Percentiles rank a stretch among this genome's conserved stretches.
Conservation (phyloP, 2,888 invertebrate genomes). For the Helleia helle region DNA sequence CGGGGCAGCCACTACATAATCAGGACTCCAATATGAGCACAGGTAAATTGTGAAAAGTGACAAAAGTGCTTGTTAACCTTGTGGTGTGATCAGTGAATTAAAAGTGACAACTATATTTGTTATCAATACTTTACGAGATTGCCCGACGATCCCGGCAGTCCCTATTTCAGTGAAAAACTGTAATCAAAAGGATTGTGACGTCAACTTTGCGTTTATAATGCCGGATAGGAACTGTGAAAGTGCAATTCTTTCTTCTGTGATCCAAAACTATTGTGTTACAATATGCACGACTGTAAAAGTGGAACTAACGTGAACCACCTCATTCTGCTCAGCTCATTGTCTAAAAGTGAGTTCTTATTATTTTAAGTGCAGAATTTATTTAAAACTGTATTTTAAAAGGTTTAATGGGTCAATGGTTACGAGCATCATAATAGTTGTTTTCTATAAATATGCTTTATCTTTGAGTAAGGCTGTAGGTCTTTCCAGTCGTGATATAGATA, state of each 20-base stretch:
- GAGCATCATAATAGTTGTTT: too few relatives aligned
- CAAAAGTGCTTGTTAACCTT: conserved; percentile 47
- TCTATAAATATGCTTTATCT: too few relatives aligned
- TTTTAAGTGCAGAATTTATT: conserved; percentile 3
- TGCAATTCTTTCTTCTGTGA: conserved; percentile 54
- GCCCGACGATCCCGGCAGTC: conserved; percentile 21
- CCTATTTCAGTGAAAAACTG: conserved; percentile 44
- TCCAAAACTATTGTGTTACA: conserved; percentile 52
- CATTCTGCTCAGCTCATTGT: conserved; percentile 61
- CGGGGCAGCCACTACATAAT: conserved; percentile 88
- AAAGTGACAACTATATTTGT: neutral
- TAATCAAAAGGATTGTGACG: conserved; percentile 60
- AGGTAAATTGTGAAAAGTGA: conserved; percentile 77
- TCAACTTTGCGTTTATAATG: conserved; percentile 60
- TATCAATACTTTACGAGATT: conserved; percentile 3
- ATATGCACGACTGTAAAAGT: conserved; percentile 67
- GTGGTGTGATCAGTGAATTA: conserved; percentile 52
- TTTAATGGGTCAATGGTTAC: neutral
- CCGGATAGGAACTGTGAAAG: conserved; percentile 67
- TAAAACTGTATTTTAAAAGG: neutral
- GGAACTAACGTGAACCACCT: conserved; percentile 61
- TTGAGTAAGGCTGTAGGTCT: too few relatives aligned
- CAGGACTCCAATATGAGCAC: conserved; percentile 99
- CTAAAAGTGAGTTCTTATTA: conserved; percentile 56
- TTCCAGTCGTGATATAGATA: too few relatives aligned